These are phyloP conservation scores for Chrysocyon brachyurus DNA, from an alignment of 2,797 vertebrate species.

Conservation along the genomic window DNA sequence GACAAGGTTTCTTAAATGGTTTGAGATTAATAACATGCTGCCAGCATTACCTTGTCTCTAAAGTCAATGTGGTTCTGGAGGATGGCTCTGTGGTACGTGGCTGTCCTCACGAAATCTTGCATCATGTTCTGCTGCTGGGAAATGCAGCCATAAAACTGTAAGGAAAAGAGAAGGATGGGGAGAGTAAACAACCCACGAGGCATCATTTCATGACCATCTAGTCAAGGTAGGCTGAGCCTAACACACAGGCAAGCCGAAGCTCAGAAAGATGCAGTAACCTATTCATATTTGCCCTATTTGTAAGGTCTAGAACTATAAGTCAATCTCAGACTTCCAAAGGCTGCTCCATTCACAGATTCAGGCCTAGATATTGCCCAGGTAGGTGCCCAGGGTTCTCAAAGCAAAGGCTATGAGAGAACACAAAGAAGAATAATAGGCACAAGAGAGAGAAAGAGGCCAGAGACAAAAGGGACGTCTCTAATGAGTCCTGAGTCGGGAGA, in stretches of 20 bases:
- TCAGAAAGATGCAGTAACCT: neutral
- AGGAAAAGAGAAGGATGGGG: slow-evolving; percentile 40
- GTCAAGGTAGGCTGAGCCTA: neutral
- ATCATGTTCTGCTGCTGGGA: slow-evolving; percentile 92
- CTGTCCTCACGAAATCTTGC: slow-evolving; percentile 91
- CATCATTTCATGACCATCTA: neutral
- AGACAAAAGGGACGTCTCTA: neutral
- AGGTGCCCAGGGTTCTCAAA: neutral
- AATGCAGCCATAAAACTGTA: slow-evolving; percentile 91
- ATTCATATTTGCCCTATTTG: rapidly evolving
- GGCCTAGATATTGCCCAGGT: neutral
- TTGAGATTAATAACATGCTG: neutral
- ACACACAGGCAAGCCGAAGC: neutral
- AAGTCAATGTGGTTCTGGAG: slow-evolving; percentile 91
- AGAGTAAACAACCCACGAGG: neutral
- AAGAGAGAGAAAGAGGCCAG: neutral
- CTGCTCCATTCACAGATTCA: neutral
- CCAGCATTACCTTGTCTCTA: slow-evolving; percentile 89
- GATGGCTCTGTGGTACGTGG: slow-evolving; percentile 91
- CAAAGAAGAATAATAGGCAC: neutral
- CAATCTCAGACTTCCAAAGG: neutral
- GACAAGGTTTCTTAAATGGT: neutral
- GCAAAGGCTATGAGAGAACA: neutral
- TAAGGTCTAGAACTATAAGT: neutral
- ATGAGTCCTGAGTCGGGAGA: neutral